Evolutionary conservation across 1,140 invertebrate genomes (phyloP).

Genomic region (Euwallacea similis): DNA sequence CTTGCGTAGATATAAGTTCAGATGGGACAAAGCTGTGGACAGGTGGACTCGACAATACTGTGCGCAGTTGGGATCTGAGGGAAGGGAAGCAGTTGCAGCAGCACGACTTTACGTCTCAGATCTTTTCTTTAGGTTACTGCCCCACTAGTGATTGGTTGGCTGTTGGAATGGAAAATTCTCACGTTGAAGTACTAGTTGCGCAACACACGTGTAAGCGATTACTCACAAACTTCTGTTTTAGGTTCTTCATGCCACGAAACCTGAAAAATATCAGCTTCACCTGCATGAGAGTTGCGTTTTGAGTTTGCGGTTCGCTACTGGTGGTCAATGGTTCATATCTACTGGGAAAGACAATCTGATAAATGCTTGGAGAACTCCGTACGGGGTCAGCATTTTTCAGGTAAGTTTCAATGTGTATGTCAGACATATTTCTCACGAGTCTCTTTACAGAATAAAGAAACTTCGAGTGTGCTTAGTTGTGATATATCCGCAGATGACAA

Average conservation of each 20-base stretch:
- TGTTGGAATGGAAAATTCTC: slow-evolving; percentile 98
- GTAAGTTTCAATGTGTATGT: slow-evolving; percentile 56
- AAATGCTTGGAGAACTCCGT: slow-evolving; percentile 98
- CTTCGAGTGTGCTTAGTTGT: slow-evolving; percentile 96
- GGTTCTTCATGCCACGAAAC: slow-evolving; percentile 88
- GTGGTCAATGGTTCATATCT: slow-evolving; percentile 99
- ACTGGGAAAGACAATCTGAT: slow-evolving; percentile 99
- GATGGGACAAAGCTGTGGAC: slow-evolving; percentile 96
- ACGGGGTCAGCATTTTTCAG: slow-evolving; percentile 98
- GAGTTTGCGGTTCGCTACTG: slow-evolving; percentile 93
- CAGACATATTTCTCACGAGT: not conserved
- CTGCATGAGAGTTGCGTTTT: slow-evolving; percentile 98
- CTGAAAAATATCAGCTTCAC: slow-evolving; percentile 97
- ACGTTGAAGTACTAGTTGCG: slow-evolving; percentile 71
- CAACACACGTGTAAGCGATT: not conserved
- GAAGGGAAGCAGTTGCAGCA: slow-evolving; percentile 86
- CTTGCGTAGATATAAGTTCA: slow-evolving; percentile 94
- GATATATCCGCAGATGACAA: slow-evolving; percentile 99
- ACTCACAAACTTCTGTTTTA: not conserved
- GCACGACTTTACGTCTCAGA: slow-evolving; percentile 87
- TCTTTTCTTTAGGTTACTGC: slow-evolving; percentile 95
- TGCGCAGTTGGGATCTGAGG: slow-evolving; percentile 85
- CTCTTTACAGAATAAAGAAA: slow-evolving; percentile 90
- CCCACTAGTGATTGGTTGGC: slow-evolving; percentile 97
- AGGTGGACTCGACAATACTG: slow-evolving; percentile 94